These are phyloP conservation scores for Ormyrus rosae DNA, from an alignment of 2,888 invertebrate genomes.

Conservation along the genomic window DNA sequence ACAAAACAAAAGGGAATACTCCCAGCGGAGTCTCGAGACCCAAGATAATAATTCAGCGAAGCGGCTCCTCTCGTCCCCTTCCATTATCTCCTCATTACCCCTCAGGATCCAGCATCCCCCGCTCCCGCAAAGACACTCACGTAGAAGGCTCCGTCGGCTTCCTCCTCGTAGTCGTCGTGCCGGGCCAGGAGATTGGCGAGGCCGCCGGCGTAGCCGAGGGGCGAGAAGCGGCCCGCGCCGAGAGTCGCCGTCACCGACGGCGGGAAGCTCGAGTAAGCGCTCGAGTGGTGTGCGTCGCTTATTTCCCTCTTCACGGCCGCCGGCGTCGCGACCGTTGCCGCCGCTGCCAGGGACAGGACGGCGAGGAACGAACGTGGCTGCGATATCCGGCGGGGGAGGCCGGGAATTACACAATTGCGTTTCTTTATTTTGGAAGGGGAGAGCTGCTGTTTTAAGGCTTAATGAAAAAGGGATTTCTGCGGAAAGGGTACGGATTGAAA, in stretches of 20 bases:
- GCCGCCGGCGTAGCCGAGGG: constrained; percentile 24
- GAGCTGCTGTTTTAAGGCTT: too few relatives aligned
- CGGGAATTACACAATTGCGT: too few relatives aligned
- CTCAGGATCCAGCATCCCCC: not conserved
- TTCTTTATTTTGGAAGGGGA: too few relatives aligned
- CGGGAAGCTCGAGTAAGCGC: constrained; percentile 6
- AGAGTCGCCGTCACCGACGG: constrained; percentile 13
- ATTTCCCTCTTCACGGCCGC: constrained; percentile 19
- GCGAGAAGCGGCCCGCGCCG: constrained; percentile 10
- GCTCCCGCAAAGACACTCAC: constrained; percentile 27
- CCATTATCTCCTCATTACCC: not conserved
- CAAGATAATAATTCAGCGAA: not conserved
- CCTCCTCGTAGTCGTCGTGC: constrained; percentile 19
- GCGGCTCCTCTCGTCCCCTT: not conserved
- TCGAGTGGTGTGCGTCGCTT: constrained; percentile 25
- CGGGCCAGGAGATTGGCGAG: constrained; percentile 34
- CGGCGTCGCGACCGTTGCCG: not conserved
- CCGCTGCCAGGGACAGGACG: not conserved
- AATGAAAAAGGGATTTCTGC: too few relatives aligned
- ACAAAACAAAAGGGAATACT: too few relatives aligned
- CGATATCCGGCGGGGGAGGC: too few relatives aligned
- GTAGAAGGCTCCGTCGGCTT: constrained; percentile 8
- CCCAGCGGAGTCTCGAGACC: too few relatives aligned
- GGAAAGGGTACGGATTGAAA: too few relatives aligned
- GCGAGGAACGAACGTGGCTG: too few relatives aligned